Base-by-base conservation (phyloP, 2,113 vertebrate species). In the Odobenus rosmarus region DNA sequence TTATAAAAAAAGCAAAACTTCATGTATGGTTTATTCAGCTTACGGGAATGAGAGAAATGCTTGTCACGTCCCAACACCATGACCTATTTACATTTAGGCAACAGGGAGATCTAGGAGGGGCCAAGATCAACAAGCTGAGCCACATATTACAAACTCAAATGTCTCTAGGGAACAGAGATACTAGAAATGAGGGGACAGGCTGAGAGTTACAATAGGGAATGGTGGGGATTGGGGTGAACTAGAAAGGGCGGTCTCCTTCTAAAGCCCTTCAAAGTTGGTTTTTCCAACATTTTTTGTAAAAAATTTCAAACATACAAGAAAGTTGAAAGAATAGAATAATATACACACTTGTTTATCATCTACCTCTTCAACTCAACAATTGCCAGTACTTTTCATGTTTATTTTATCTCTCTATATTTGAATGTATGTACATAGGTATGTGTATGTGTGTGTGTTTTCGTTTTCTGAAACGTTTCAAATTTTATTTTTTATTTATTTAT, bases 1-100 rank as follows among this genome's bases (percentile, higher is more conserved):
- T 93, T 96, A 76, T 92, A 88, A 64, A 93, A 69, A 57, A 64
- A 72, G 13, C 12, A 46, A 92, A 92, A 77, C 31, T 89, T 91
- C 5, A 9, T n/a, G 6, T 95, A 51, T 91, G 82, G 46, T n/a
- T 95, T 91, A 51, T 77, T 86, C 14, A 57, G 36, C 14, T 31
- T 71, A 28, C 72, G 33, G 24, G 49, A 96, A 82, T 51, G 64
- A 93, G 62, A 85, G 28, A 84, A 96, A 91, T 1, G 4, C 49
- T 49, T 93, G 69, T 51, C 23, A 39, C 42, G 59, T 24, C 18
- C 18, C 49, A 67, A 72, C 6, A 36, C 67, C 16, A 53, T 42
- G 59, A 85, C 33, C 53, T 74, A n/a, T 79, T 91, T 93, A 72
- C 33, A 55, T 51, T 46, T 6, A 85, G 69, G 83, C 82, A 12